Conservation (phyloP, 1,140 invertebrate species). For the Ceratosolen fusciceps region DNA sequence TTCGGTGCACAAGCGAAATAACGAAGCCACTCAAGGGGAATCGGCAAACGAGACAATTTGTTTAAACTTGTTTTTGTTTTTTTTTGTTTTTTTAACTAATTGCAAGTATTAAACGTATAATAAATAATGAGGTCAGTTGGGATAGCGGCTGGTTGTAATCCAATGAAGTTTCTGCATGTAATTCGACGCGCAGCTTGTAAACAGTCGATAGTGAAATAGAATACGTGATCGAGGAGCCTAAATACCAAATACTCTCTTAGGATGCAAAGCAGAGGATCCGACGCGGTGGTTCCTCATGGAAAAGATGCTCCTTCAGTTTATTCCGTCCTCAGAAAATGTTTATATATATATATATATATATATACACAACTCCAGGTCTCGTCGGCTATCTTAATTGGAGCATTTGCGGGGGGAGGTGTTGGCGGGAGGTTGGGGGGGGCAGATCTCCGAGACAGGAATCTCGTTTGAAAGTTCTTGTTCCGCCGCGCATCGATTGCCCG, state of each 20-base stretch:
- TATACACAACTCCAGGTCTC: not conserved
- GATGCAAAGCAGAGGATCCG: not conserved
- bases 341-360: too few relatives aligned
- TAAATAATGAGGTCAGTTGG: too few relatives aligned
- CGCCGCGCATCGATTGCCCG: not conserved
- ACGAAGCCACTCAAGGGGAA: too few relatives aligned
- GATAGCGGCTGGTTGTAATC: too few relatives aligned
- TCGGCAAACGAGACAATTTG: too few relatives aligned
- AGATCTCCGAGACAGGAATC: conserved; percentile 13
- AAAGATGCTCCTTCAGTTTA: not conserved
- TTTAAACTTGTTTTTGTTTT: too few relatives aligned
- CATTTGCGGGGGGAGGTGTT: not conserved
- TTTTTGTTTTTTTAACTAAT: too few relatives aligned
- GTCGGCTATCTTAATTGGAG: not conserved
- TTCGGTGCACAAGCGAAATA: too few relatives aligned
- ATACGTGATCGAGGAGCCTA: not conserved
- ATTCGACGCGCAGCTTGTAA: not conserved
- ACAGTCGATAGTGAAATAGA: not conserved
- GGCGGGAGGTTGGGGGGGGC: not conserved
- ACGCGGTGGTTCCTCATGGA: not conserved
- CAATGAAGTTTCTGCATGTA: too few relatives aligned
- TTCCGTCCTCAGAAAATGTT: not conserved
- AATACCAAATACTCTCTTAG: not conserved
- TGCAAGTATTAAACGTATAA: too few relatives aligned
- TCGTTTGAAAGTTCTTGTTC: conserved; percentile 15